Percentiles rank a stretch among this genome's conserved stretches.
These are phyloP conservation scores for Sylvia atricapilla DNA, from an alignment of 2,113 vertebrate genomes.

Conservation along the genomic window DNA sequence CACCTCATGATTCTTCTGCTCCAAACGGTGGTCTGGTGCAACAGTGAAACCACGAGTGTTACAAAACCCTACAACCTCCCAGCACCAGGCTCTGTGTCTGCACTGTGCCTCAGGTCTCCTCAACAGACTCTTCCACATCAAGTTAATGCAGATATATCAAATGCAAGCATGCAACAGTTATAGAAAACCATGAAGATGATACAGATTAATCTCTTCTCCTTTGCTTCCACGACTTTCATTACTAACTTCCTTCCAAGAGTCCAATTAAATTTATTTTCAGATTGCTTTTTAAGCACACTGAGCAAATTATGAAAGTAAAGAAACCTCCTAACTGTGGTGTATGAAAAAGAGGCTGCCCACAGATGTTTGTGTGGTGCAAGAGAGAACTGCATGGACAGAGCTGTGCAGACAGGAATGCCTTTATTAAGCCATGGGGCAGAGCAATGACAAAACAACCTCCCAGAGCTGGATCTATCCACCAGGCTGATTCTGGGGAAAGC, in stretches of 20 bases:
- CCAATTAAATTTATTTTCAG: background rate
- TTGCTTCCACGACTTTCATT: background rate
- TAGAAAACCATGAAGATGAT: background rate
- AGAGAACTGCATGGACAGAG: background rate
- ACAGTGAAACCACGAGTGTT: background rate
- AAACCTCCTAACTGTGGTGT: background rate
- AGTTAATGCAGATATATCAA: background rate
- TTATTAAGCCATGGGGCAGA: background rate
- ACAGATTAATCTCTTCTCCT: background rate
- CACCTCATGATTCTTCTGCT: background rate
- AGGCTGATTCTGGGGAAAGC: background rate
- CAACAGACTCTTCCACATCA: background rate
- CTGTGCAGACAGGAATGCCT: background rate
- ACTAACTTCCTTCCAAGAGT: background rate
- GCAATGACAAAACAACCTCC: background rate
- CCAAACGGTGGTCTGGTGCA: fast-evolving
- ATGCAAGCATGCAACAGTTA: background rate
- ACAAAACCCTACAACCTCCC: background rate
- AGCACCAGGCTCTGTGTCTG: background rate
- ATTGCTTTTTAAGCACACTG: background rate
- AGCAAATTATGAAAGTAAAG: background rate
- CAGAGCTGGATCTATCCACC: background rate
- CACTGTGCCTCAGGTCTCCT: background rate
- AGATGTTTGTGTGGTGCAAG: background rate
- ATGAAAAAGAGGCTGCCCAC: background rate